These are phyloP conservation scores for Drosophila meridionalis DNA, from an alignment of 2,888 invertebrate species.

Conservation along the genomic window DNA sequence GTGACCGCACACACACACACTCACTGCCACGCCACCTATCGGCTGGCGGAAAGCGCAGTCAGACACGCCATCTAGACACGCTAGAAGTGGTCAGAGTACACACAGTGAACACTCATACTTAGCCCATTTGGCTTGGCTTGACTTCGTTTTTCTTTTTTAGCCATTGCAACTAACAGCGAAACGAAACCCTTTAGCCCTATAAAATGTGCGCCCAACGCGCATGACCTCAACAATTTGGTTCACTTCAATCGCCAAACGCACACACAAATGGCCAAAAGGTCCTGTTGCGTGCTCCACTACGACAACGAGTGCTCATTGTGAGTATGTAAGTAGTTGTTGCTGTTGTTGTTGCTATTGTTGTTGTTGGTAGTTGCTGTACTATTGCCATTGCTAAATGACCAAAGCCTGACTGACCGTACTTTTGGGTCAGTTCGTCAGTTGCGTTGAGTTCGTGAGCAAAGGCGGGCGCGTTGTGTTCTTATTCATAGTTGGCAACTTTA, in stretches of 20 bases:
- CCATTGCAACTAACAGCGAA: conserved; percentile 20
- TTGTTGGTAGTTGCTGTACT: conserved; percentile 16
- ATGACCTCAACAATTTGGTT: conserved; percentile 80
- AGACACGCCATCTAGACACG: conserved; percentile 68
- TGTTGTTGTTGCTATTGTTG: conserved; percentile 11
- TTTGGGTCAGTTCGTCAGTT: conserved; percentile 74
- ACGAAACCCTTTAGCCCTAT: conserved; percentile 62
- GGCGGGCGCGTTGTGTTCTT: conserved; percentile 66
- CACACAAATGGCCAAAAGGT: conserved; percentile 48
- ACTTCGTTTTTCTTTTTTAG: neutral
- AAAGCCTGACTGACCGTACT: conserved; percentile 59
- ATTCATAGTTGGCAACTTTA: conserved; percentile 44
- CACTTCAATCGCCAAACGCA: conserved; percentile 72
- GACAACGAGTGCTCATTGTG: conserved; percentile 37
- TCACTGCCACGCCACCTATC: conserved; percentile 58
- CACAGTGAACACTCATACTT: conserved; percentile 42
- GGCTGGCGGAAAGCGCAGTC: conserved; percentile 57
- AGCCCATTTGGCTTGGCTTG: conserved; percentile 33
- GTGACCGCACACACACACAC: conserved; percentile 2
- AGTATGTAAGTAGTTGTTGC: conserved; percentile 6
- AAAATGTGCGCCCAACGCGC: conserved; percentile 75
- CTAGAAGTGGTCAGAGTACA: conserved; percentile 39
- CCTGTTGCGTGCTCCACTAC: conserved; percentile 67
- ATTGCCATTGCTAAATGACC: conserved; percentile 48
- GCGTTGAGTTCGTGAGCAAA: conserved; percentile 79